phyloP scores from a whole-genome alignment of 2,888 invertebrate genomes.

The Asteroscopus sphinx region DNA sequence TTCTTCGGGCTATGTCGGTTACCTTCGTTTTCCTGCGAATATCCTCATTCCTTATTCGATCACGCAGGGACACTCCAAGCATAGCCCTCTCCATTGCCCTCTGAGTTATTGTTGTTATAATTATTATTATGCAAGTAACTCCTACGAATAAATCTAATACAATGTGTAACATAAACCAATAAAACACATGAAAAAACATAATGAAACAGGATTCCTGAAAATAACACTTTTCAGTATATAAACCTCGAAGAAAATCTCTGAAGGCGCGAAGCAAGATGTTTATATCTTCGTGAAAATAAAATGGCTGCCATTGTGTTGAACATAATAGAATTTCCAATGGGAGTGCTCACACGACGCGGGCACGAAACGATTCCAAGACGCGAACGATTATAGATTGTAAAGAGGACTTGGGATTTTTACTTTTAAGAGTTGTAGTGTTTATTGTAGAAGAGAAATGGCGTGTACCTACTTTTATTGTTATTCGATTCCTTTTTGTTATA shows the following conservation, averaged over 20 bases:
- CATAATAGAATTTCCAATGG: constrained; percentile 53
- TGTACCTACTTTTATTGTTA: background rate
- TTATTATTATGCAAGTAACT: too few relatives aligned
- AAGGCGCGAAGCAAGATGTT: constrained; percentile 34
- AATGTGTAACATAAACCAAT: background rate
- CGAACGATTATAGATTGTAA: constrained; percentile 49
- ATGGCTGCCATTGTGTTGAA: constrained; percentile 45
- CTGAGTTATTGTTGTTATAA: too few relatives aligned
- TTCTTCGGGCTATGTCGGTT: too few relatives aligned
- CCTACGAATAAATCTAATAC: too few relatives aligned
- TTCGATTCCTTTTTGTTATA: background rate
- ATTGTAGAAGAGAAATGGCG: background rate
- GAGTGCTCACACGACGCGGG: constrained; percentile 25
- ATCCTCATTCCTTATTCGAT: too few relatives aligned
- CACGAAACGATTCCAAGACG: constrained; percentile 29
- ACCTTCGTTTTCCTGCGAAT: too few relatives aligned
- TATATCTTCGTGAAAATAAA: constrained; percentile 50
- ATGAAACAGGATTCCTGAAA: constrained; percentile 15
- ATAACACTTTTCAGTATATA: constrained; percentile 54
- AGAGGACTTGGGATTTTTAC: constrained; percentile 11
- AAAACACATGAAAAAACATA: background rate
- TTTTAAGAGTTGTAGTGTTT: constrained; percentile 1
- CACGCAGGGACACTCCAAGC: too few relatives aligned
- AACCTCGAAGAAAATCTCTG: constrained; percentile 35
- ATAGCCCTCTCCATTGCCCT: too few relatives aligned